Percentiles rank a stretch among this genome's conserved stretches.
Conservation (phyloP, 2,797 vertebrate genomes). For the Taeniopygia guttata region DNA sequence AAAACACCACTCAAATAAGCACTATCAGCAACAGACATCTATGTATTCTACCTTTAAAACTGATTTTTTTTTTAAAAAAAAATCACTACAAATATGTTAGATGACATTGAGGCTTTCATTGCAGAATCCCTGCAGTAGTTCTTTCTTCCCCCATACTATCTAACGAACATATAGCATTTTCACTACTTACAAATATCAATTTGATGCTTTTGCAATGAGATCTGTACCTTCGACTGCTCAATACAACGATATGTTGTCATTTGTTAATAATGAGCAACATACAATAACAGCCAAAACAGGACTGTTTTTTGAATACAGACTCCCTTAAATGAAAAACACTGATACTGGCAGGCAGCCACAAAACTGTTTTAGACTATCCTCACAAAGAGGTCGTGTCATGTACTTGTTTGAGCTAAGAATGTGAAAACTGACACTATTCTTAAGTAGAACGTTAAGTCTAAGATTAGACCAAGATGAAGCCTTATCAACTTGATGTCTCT, state of each 20-base stretch:
- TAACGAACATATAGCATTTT: neutral
- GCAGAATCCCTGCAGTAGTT: neutral
- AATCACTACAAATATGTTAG: neutral
- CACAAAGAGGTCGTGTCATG: neutral
- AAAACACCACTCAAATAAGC: neutral
- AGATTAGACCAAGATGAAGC: neutral
- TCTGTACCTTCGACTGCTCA: neutral
- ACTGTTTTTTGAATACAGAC: neutral
- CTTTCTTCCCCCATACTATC: fast-evolving
- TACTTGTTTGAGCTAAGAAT: neutral
- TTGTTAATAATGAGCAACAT: neutral
- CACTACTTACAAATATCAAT: neutral
- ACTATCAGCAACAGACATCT: neutral
- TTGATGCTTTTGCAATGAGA: neutral
- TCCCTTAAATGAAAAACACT: neutral
- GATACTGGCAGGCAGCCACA: neutral
- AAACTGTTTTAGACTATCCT: neutral
- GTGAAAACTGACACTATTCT: neutral
- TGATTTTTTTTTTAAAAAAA: too few species aligned
- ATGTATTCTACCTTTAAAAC: fast-evolving
- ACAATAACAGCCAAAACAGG: neutral
- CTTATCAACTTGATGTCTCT: neutral
- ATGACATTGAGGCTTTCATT: neutral
- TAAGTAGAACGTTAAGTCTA: neutral
- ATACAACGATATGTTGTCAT: neutral